phyloP scores from a whole-genome alignment of 2,113 vertebrate species.

The Albula glossodonta region DNA sequence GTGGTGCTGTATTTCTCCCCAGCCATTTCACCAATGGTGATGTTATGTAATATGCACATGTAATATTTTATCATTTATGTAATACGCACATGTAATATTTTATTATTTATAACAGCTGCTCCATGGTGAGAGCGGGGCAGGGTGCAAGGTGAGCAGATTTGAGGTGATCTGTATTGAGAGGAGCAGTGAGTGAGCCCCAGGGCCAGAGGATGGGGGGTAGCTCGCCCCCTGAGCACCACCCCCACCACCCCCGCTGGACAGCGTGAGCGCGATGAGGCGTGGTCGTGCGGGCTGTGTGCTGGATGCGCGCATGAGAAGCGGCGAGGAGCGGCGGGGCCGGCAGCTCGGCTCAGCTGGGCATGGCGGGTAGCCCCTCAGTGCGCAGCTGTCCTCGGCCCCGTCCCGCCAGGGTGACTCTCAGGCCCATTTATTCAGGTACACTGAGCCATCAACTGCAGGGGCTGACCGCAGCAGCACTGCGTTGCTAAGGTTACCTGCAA shows the following conservation, averaged over 20 bases:
- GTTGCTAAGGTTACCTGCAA: constrained; percentile 17
- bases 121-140: neutral
- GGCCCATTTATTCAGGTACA: constrained; percentile 11
- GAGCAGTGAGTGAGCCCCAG: neutral
- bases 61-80: no score
- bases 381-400: neutral
- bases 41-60: no score
- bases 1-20: no score
- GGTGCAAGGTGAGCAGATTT: neutral
- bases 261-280: neutral
- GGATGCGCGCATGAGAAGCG: neutral
- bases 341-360: neutral
- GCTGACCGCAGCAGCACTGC: neutral
- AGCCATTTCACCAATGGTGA: no score
- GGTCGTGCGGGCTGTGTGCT: neutral
- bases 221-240: neutral
- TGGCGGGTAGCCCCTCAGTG: neutral
- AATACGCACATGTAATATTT: no score
- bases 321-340: neutral
- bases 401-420: neutral
- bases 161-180: neutral
- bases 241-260: neutral
- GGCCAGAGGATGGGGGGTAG: neutral
- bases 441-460: neutral
- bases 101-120: no score